Conservation (phyloP, 2,888 invertebrate species). For the Teinopalpus imperialis region DNA sequence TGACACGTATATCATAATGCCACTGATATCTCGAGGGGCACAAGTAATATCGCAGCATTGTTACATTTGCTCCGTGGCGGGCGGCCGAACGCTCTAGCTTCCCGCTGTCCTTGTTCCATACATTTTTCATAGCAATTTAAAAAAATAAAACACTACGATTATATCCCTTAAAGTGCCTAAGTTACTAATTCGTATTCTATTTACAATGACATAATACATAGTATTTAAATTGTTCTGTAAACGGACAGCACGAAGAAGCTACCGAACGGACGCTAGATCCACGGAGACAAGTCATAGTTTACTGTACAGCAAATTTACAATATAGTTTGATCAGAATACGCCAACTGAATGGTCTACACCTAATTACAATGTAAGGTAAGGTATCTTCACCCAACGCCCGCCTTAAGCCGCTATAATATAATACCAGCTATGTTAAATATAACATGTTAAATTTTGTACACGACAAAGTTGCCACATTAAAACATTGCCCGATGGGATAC, state of each 20-base stretch:
- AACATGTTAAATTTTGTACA: constrained; percentile 65
- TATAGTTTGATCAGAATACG: constrained; percentile 76
- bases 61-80: constrained; percentile 51
- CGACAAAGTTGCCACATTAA: constrained; percentile 63
- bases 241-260: constrained; percentile 58
- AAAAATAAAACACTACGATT: constrained; percentile 72
- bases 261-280: constrained; percentile 36
- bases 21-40: constrained; percentile 78
- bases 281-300: constrained; percentile 48
- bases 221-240: constrained; percentile 73
- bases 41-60: constrained; percentile 79
- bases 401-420: constrained; percentile 66
- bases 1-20: constrained; percentile 70
- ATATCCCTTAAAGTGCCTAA: constrained; percentile 69
- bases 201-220: constrained; percentile 73
- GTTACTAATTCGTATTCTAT: constrained; percentile 76
- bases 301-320: constrained; percentile 78
- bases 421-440: constrained; percentile 76
- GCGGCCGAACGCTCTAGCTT: constrained; percentile 35
- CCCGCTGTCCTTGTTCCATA: constrained; percentile 44
- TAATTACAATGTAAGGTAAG: constrained; percentile 69
- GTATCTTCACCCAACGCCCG: constrained; percentile 71
- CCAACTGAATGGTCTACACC: constrained; percentile 75
- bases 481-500: constrained; percentile 31
- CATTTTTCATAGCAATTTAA: constrained; percentile 59